Evolutionary conservation across 2,797 vertebrate species (phyloP).

Genomic region (Macropodus opercularis): DNA sequence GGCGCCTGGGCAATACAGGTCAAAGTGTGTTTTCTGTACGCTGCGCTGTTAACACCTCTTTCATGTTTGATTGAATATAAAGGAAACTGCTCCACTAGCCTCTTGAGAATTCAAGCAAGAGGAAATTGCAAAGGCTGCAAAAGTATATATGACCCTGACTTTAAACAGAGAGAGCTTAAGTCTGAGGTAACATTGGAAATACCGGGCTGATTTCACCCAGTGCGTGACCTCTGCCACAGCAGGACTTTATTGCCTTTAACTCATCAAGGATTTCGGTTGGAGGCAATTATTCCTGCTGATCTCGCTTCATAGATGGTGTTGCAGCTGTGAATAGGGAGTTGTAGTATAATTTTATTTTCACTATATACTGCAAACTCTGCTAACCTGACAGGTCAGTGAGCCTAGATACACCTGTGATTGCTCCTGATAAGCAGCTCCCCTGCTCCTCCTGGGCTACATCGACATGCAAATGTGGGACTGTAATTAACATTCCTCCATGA

Average conservation of each 20-base stretch:
- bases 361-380: slow-evolving; percentile 28
- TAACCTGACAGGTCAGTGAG: slow-evolving; percentile 30
- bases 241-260: slow-evolving; percentile 53
- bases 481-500: slow-evolving; percentile 15
- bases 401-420: slow-evolving; percentile 18
- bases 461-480: slow-evolving; percentile 12
- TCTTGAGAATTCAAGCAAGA: slow-evolving; percentile 48
- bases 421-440: slow-evolving; percentile 7
- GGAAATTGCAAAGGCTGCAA: slow-evolving; percentile 29
- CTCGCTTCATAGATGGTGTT: slow-evolving; percentile 1
- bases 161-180: slow-evolving; percentile 37
- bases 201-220: slow-evolving; percentile 54
- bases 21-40: slow-evolving; percentile 29
- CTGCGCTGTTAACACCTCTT: slow-evolving; percentile 37
- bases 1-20: slow-evolving; percentile 12
- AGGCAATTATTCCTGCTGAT: slow-evolving; percentile 50
- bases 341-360: slow-evolving; percentile 22
- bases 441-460: slow-evolving; percentile 1
- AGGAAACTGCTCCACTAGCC: slow-evolving; percentile 52
- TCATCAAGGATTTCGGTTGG: slow-evolving; percentile 44
- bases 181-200: slow-evolving; percentile 67
- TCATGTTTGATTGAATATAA: slow-evolving; percentile 63
- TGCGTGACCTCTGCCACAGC: slow-evolving; percentile 42
- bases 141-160: slow-evolving; percentile 39
- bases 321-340: slow-evolving; percentile 4